Percentiles rank a stretch among this genome's conserved stretches.
Conservation (phyloP, 2,888 invertebrate genomes). For the Morpho achilles region DNA sequence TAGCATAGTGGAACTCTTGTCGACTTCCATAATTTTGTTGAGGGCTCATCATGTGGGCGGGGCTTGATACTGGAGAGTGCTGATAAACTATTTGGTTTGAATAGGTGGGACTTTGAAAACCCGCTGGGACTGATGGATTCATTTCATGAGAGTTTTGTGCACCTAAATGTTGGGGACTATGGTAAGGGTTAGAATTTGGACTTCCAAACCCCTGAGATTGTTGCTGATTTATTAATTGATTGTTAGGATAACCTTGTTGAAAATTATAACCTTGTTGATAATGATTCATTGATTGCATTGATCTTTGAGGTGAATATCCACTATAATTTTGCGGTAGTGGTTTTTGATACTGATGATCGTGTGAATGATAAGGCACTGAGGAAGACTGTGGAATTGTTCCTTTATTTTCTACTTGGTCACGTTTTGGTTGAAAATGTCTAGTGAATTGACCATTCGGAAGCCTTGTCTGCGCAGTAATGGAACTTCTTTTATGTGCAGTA, state of each 20-base stretch:
- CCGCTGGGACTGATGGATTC: constrained; percentile 55
- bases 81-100: constrained; percentile 63
- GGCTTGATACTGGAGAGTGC: constrained; percentile 36
- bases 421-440: constrained; percentile 52
- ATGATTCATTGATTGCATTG: constrained; percentile 46
- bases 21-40: constrained; percentile 53
- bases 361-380: constrained; percentile 59
- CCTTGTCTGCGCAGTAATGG: constrained; percentile 56
- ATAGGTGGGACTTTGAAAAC: constrained; percentile 67
- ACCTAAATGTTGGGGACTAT: constrained; percentile 64
- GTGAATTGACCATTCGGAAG: constrained; percentile 62
- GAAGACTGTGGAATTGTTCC: constrained; percentile 36
- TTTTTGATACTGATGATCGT: constrained; percentile 74
- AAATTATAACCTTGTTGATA: constrained; percentile 65
- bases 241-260: constrained; percentile 57
- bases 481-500: constrained; percentile 59
- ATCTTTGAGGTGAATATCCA: constrained; percentile 61
- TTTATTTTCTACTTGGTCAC: constrained; percentile 51
- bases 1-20: constrained; percentile 61
- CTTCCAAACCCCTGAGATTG: constrained; percentile 59
- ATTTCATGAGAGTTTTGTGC: constrained; percentile 65
- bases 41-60: constrained; percentile 69
- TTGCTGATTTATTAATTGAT: constrained; percentile 56
- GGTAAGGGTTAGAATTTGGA: constrained; percentile 59
- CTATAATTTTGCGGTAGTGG: constrained; percentile 51